Evolutionary conservation across 2,113 vertebrate genomes (phyloP).

Genomic region (Plecotus auritus): DNA sequence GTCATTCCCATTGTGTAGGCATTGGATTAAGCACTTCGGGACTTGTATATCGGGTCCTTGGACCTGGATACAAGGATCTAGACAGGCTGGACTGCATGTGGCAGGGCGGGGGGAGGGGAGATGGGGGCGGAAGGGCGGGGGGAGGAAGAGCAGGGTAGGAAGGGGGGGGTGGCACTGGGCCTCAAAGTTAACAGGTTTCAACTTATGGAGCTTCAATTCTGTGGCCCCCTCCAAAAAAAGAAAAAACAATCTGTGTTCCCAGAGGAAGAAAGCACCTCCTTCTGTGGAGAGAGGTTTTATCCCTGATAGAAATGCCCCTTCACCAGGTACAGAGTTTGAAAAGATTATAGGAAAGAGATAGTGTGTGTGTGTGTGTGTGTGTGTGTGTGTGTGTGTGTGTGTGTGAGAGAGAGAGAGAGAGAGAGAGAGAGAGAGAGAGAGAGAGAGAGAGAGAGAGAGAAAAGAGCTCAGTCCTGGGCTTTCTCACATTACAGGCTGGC

Average conservation of each 20-base stretch:
- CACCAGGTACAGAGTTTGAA: neutral
- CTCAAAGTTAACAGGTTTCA: neutral
- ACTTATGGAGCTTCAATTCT: neutral
- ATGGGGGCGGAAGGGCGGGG: no score
- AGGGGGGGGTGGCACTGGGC: no score
- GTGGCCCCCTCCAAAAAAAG: no score
- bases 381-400: no score
- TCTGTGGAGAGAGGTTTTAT: neutral
- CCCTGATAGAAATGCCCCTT: neutral
- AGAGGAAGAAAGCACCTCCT: neutral
- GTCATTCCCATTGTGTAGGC: neutral
- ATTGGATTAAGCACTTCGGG: neutral
- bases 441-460: neutral
- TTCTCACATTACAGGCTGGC: neutral
- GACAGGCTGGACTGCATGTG: neutral
- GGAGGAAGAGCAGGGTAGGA: no score
- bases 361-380: no score
- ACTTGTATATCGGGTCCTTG: neutral
- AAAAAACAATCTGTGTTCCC: neutral
- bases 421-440: neutral
- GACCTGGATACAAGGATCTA: neutral
- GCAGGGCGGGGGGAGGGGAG: fast-evolving
- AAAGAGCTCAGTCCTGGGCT: neutral
- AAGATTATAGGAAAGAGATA: neutral
- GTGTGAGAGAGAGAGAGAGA: neutral